Conservation (phyloP, 2,888 invertebrate species). For the Agrotis clavis region DNA sequence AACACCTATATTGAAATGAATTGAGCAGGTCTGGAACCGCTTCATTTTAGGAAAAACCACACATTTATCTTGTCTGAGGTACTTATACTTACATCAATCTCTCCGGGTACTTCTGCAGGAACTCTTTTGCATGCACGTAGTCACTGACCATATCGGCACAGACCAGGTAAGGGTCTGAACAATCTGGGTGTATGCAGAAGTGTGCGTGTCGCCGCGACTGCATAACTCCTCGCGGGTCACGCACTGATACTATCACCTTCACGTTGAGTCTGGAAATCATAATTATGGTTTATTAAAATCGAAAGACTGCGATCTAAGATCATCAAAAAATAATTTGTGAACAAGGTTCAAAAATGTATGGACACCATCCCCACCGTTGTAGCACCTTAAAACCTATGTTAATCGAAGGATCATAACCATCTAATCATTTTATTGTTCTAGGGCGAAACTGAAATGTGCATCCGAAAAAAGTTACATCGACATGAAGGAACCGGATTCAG, state of each 20-base stretch:
- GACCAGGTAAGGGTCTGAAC: constrained; percentile 94
- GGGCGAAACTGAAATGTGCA: no score
- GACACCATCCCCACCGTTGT: no score
- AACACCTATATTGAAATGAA: no score
- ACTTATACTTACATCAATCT: constrained; percentile 92
- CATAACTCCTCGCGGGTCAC: constrained; percentile 96
- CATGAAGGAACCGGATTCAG: no score
- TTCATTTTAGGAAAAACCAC: background rate
- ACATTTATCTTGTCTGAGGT: no score
- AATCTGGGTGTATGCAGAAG: constrained; percentile 95
- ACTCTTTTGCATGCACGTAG: constrained; percentile 93
- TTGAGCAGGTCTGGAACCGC: no score
- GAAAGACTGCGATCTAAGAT: background rate
- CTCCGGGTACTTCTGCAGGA: constrained; percentile 93
- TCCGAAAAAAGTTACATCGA: no score
- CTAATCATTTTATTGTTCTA: no score
- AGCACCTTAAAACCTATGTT: no score
- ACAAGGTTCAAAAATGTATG: no score
- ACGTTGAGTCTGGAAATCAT: constrained; percentile 91
- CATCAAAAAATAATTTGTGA: no score
- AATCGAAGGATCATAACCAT: no score
- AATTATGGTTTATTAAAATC: background rate
- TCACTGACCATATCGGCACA: constrained; percentile 96
- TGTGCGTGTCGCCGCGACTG: constrained; percentile 94
- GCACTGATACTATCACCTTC: constrained; percentile 94